These are phyloP conservation scores for Saccopteryx bilineata DNA, from an alignment of 2,113 vertebrate species.

Conservation along the genomic window DNA sequence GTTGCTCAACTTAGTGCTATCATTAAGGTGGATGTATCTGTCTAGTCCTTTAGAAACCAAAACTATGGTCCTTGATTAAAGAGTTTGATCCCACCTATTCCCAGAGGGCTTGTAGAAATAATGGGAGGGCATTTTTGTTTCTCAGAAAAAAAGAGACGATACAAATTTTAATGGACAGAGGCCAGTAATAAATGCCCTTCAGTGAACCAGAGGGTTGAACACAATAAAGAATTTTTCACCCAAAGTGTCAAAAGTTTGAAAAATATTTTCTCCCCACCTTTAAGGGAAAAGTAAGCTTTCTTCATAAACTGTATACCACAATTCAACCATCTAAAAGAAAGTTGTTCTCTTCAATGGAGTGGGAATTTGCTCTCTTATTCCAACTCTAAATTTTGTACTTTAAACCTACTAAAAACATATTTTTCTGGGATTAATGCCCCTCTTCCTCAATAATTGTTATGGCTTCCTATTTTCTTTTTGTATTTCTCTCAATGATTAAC, in stretches of 20 bases:
- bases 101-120: neutral
- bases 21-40: neutral
- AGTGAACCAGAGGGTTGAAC: neutral
- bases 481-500: neutral
- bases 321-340: neutral
- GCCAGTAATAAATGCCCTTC: neutral
- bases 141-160: neutral
- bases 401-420: neutral
- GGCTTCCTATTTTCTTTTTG: neutral
- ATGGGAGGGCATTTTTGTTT: neutral
- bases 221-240: neutral
- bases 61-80: neutral
- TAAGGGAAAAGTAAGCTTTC: neutral
- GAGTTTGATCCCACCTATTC: neutral
- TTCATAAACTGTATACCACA: neutral
- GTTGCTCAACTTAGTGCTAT: neutral
- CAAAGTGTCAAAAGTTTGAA: neutral
- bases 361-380: neutral
- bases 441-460: neutral
- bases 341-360: neutral
- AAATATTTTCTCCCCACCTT: neutral
- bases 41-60: slow-evolving; percentile 3
- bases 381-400: neutral
- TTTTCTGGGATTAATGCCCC: neutral
- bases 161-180: neutral